Evolutionary conservation across 2,888 invertebrate genomes (phyloP).

Genomic region (Ctenicera cuprea): DNA sequence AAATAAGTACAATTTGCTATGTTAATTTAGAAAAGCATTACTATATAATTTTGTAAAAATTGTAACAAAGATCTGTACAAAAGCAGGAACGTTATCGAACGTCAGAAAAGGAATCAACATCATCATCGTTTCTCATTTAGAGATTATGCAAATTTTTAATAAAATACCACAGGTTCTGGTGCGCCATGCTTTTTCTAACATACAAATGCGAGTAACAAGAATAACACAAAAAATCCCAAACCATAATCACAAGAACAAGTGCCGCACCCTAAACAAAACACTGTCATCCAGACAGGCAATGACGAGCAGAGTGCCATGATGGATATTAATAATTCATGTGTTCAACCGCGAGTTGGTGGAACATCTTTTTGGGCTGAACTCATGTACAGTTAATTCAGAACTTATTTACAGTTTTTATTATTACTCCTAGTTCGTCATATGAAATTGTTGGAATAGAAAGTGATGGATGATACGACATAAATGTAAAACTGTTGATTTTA

Average conservation of each 20-base stretch:
- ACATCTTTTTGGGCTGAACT: constrained; percentile 61
- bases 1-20: no score
- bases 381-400: constrained; percentile 62
- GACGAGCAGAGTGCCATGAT: constrained; percentile 67
- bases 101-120: no score
- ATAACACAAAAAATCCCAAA: constrained; percentile 53
- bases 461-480: constrained; percentile 25
- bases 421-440: constrained; percentile 5
- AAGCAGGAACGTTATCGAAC: no score
- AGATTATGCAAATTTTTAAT: constrained; percentile 26
- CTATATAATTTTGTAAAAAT: no score
- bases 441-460: constrained; percentile 20
- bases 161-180: not conserved
- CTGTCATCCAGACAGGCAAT: constrained; percentile 69
- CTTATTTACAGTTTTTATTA: constrained; percentile 39
- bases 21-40: no score
- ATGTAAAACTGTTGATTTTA: not conserved
- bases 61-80: no score
- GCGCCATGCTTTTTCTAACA: constrained; percentile 21
- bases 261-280: constrained; percentile 70
- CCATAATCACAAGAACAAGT: constrained; percentile 67
- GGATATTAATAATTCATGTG: constrained; percentile 70
- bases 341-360: constrained; percentile 69
- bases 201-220: constrained; percentile 8
- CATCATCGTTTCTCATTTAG: not conserved